Conservation (phyloP, 2,113 vertebrate species). For the Sterna hirundo region DNA sequence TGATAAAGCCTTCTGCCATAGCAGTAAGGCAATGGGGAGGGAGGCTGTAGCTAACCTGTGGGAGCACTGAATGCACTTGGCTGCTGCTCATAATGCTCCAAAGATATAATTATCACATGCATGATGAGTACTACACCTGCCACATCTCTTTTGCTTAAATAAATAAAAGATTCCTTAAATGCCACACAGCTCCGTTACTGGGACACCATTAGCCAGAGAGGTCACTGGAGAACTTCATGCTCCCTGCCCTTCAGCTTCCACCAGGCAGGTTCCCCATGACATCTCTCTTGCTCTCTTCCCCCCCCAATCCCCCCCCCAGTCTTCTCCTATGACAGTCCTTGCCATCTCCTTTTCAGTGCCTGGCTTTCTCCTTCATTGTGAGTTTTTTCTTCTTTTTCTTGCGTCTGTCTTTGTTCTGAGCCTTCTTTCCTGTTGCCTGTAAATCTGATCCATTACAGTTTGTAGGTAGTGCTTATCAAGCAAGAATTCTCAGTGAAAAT, state of each 20-base stretch:
- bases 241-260: background rate
- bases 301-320: background rate
- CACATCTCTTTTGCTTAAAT: slow-evolving; percentile 57
- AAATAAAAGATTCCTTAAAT: slow-evolving; percentile 47
- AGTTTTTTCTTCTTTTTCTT: background rate
- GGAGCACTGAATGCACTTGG: slow-evolving; percentile 62
- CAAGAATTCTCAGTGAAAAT: background rate
- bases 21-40: slow-evolving; percentile 25
- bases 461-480: background rate
- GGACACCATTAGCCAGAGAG: background rate
- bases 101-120: slow-evolving; percentile 69
- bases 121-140: slow-evolving; percentile 70
- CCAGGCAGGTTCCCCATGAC: background rate
- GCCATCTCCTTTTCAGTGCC: background rate
- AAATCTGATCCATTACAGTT: background rate
- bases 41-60: slow-evolving; percentile 61
- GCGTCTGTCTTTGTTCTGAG: background rate
- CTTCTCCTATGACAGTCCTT: background rate
- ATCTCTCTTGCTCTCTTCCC: background rate
- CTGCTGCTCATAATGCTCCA: slow-evolving; percentile 42
- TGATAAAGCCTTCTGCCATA: slow-evolving; percentile 61
- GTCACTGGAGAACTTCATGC: background rate
- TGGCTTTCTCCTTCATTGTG: background rate
- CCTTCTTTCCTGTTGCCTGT: background rate
- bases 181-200: background rate